Conservation (phyloP, 1,140 invertebrate species). For the Ceratina japonica region DNA sequence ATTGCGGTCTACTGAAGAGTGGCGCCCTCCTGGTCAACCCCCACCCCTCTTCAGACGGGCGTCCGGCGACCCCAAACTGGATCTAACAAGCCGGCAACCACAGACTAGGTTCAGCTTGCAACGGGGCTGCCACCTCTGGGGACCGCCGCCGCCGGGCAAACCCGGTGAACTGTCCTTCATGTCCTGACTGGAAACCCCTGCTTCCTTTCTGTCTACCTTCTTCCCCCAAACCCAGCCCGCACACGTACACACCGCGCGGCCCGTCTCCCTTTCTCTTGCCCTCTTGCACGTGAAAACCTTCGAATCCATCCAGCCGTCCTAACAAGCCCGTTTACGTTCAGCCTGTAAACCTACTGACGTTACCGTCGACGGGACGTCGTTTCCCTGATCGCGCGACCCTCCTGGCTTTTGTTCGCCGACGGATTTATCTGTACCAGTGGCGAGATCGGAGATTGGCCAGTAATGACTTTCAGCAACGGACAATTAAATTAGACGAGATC, state of each 20-base stretch:
- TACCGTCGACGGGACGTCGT: conserved; percentile 7
- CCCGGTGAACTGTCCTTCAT: conserved; percentile 60
- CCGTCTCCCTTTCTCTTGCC: neutral
- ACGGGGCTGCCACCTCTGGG: conserved; percentile 63
- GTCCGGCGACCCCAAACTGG: conserved; percentile 64
- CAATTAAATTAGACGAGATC: no score
- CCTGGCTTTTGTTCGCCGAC: neutral
- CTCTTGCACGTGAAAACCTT: conserved; percentile 57
- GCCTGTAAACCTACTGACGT: conserved; percentile 45
- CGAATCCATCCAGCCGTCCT: conserved; percentile 48
- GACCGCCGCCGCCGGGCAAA: conserved; percentile 57
- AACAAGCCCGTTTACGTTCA: conserved; percentile 64
- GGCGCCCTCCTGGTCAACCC: conserved; percentile 39
- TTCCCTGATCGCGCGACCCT: conserved; percentile 31
- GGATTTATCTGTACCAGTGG: neutral
- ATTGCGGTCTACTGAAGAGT: conserved; percentile 72
- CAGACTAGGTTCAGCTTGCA: conserved; percentile 64
- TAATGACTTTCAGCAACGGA: no score
- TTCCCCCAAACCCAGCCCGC: neutral
- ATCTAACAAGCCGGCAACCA: conserved; percentile 72
- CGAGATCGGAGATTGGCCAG: neutral
- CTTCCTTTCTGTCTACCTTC: conserved; percentile 16
- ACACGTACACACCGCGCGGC: no score
- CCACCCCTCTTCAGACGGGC: conserved; percentile 30
- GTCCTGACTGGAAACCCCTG: conserved; percentile 50